These are phyloP conservation scores for Miniopterus natalensis DNA, from an alignment of 2,113 vertebrate genomes.

Conservation along the genomic window DNA sequence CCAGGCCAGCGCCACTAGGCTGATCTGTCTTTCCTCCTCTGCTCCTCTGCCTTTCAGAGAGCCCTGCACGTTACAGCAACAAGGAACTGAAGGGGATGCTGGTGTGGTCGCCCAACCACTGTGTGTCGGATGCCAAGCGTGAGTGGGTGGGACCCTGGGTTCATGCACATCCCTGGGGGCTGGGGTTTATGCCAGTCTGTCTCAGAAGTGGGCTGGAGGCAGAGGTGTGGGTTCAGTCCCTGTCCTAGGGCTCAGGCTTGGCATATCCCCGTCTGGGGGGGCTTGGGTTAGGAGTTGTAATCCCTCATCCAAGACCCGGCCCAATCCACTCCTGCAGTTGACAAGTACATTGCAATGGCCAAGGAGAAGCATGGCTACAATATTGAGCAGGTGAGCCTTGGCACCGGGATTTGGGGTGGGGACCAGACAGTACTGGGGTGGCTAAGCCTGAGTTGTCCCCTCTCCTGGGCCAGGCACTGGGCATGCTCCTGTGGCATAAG, in stretches of 20 bases:
- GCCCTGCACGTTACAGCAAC: slow-evolving; percentile 88
- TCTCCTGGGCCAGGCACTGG: slow-evolving; percentile 85
- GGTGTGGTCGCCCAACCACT: slow-evolving; percentile 94
- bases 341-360: slow-evolving; percentile 95
- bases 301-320: no score
- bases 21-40: not conserved
- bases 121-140: slow-evolving; percentile 95
- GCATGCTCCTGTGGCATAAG: slow-evolving; percentile 92
- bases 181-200: not conserved
- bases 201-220: not conserved
- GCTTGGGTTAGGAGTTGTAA: not conserved
- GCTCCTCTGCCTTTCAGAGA: slow-evolving; percentile 85
- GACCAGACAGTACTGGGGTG: not conserved
- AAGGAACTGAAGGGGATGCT: slow-evolving; percentile 95
- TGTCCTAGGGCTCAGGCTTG: not conserved
- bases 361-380: slow-evolving; percentile 97
- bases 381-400: slow-evolving; percentile 91
- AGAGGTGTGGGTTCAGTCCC: not conserved
- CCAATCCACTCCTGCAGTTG: slow-evolving; percentile 87
- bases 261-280: not conserved
- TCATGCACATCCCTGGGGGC: not conserved
- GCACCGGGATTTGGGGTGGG: fast-evolving
- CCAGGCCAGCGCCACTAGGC: not conserved
- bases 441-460: not conserved
- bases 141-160: slow-evolving; percentile 80